Evolutionary conservation across 2,888 invertebrate species (phyloP).

Genomic region (Ischnus inquisitorius): DNA sequence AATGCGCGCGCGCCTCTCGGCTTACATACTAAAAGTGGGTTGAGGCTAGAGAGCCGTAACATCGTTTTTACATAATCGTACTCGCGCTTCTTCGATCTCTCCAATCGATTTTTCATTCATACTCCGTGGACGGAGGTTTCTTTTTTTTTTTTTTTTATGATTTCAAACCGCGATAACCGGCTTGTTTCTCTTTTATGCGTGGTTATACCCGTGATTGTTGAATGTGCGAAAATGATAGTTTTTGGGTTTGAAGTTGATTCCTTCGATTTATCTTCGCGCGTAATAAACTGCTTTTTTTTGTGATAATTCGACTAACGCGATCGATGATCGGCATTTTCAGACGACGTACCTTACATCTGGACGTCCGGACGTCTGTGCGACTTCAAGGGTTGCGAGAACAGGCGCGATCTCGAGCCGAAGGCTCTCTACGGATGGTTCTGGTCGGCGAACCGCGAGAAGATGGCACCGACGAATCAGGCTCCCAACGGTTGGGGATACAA

Average conservation of each 20-base stretch:
- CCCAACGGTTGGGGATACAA: conserved; percentile 93
- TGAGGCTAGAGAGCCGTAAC: conserved; percentile 77
- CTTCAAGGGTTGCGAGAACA: conserved; percentile 96
- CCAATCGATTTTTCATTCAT: conserved; percentile 22
- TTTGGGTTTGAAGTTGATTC: too few species aligned
- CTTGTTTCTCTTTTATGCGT: too few species aligned
- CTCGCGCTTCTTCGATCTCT: conserved; percentile 55
- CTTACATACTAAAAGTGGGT: conserved; percentile 77
- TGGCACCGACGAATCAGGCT: conserved; percentile 92
- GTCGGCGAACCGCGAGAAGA: conserved; percentile 95
- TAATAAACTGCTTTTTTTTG: background rate
- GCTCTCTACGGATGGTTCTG: conserved; percentile 96
- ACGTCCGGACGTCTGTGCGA: conserved; percentile 96
- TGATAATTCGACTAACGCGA: background rate
- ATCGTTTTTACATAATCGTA: conserved; percentile 62
- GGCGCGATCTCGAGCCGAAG: conserved; percentile 95
- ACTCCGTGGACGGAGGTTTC: background rate
- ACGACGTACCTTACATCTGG: conserved; percentile 97
- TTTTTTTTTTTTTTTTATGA: background rate
- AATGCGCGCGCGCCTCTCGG: conserved; percentile 24
- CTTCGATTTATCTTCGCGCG: too few species aligned
- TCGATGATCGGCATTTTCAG: conserved; percentile 84
- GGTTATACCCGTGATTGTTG: too few species aligned
- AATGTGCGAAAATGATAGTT: too few species aligned
- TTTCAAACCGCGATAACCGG: too few species aligned